Conservation (phyloP, 2,888 invertebrate genomes). For the Trimorus sp. region DNA sequence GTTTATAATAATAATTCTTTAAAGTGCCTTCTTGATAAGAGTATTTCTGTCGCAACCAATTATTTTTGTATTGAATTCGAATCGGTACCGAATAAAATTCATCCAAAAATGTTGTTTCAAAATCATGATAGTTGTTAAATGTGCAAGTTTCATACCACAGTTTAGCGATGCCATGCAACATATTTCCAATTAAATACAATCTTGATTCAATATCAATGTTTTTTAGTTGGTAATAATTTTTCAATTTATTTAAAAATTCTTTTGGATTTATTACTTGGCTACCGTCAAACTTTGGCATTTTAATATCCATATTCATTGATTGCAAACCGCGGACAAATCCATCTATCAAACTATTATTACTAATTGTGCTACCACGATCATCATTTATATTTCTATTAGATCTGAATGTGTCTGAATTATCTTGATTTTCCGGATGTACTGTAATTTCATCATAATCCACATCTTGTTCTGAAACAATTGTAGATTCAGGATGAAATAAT, state of each 20-base stretch:
- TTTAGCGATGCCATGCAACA: constrained; percentile 7
- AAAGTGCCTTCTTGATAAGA: background rate
- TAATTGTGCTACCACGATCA: background rate
- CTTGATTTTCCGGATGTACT: background rate
- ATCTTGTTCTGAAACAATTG: background rate
- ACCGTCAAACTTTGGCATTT: constrained; percentile 27
- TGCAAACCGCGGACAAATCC: constrained; percentile 15
- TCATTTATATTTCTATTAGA: background rate
- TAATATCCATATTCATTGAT: constrained; percentile 15
- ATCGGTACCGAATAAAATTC: constrained; percentile 42
- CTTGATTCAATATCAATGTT: background rate
- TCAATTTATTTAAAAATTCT: constrained; percentile 23
- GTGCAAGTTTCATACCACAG: constrained; percentile 17
- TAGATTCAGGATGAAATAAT: background rate
- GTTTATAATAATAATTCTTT: too few relatives aligned
- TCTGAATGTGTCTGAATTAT: background rate
- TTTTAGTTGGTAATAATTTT: constrained; percentile 11
- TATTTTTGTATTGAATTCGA: constrained; percentile 23
- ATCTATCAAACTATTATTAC: background rate
- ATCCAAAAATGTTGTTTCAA: constrained; percentile 24
- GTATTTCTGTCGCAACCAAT: constrained; percentile 14
- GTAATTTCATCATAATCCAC: background rate
- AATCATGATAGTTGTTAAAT: constrained; percentile 22
- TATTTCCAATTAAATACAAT: background rate
- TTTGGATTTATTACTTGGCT: constrained; percentile 11